Conservation (phyloP, 2,888 invertebrate species). For the Xestia sexstrigata region DNA sequence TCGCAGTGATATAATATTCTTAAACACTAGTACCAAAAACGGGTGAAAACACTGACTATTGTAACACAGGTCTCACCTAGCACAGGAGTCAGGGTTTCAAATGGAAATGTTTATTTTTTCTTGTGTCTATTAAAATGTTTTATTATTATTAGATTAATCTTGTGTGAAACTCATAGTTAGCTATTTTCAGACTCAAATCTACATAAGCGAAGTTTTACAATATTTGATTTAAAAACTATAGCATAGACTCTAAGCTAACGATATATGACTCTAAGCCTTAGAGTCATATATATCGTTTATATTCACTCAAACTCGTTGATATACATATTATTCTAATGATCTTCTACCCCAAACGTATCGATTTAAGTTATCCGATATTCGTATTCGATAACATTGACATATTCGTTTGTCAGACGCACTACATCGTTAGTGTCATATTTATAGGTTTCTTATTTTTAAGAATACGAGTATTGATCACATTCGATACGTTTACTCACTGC, state of each 20-base stretch:
- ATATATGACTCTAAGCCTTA: too few species aligned
- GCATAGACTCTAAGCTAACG: too few species aligned
- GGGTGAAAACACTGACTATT: too few species aligned
- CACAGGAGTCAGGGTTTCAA: too few species aligned
- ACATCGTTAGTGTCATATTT: slow-evolving; percentile 5
- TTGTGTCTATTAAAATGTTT: too few species aligned
- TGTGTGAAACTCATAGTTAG: neutral
- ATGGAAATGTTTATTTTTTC: too few species aligned
- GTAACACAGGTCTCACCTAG: too few species aligned
- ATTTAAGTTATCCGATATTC: slow-evolving; percentile 7
- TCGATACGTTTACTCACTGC: neutral
- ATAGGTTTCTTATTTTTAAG: neutral
- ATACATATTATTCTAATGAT: neutral
- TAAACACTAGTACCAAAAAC: too few species aligned
- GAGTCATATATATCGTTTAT: neutral
- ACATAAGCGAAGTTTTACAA: neutral
- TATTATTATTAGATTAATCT: too few species aligned
- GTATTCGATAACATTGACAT: slow-evolving; percentile 8
- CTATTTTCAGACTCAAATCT: neutral
- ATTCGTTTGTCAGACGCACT: slow-evolving; percentile 16
- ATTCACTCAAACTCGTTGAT: neutral
- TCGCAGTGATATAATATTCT: neutral
- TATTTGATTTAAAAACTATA: neutral
- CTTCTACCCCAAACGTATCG: neutral
- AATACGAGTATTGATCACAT: neutral